Conservation (phyloP, 2,888 invertebrate genomes). For the Mythimna loreyi region DNA sequence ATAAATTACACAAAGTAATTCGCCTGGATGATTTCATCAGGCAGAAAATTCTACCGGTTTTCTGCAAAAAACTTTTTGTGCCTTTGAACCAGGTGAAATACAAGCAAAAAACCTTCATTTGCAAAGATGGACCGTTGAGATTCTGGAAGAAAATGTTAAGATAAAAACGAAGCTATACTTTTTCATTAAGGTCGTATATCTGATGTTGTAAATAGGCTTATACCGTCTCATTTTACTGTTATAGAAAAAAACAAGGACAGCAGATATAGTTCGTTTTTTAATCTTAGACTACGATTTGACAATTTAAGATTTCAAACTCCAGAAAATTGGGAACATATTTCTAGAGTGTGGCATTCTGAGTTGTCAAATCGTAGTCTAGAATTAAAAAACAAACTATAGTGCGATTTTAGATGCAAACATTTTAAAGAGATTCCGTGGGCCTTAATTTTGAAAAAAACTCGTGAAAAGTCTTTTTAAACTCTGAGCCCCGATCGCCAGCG, state of each 20-base stretch:
- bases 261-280: too few relatives aligned
- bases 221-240: background rate
- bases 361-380: too few relatives aligned
- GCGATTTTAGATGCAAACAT: background rate
- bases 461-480: background rate
- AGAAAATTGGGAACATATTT: too few relatives aligned
- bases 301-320: too few relatives aligned
- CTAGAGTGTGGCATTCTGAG: too few relatives aligned
- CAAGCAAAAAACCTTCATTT: conserved; percentile 11
- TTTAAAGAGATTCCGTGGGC: background rate
- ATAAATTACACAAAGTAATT: too few relatives aligned
- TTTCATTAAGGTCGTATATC: conserved; percentile 11
- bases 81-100: conserved; percentile 18
- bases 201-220: background rate
- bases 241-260: background rate
- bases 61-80: conserved; percentile 4
- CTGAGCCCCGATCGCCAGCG: too few relatives aligned
- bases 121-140: conserved; percentile 14
- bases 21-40: background rate
- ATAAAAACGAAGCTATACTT: conserved; percentile 6
- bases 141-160: conserved; percentile 7
- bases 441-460: background rate
- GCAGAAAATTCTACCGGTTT: background rate
- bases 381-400: too few relatives aligned
- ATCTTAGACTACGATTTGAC: too few relatives aligned